Percentiles rank a stretch among this genome's conserved stretches.
Evolutionary conservation across 2,797 vertebrate genomes (phyloP).

Genomic region (Leucoraja ocellata): DNA sequence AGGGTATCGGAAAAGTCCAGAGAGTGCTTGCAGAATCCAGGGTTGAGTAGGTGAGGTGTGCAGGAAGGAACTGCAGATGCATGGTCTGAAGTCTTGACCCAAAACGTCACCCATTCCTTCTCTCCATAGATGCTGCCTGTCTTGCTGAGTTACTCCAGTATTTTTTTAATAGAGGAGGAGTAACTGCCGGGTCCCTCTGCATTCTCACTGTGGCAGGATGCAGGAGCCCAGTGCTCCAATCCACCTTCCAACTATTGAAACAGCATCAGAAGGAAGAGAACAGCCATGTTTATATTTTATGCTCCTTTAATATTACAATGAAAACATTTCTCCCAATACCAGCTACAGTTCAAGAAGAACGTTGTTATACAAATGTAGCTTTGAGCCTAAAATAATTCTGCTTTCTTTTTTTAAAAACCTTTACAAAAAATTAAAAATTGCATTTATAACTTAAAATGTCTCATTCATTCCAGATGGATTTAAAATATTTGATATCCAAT

Average conservation of each 20-base stretch:
- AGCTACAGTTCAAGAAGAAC: background rate
- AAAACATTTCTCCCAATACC: conserved; percentile 24
- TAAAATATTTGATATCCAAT: conserved; percentile 28
- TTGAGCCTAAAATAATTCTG: conserved; percentile 8
- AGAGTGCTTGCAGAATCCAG: background rate
- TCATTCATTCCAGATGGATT: conserved; percentile 7
- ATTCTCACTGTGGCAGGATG: background rate
- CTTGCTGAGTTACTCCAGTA: too few relatives aligned
- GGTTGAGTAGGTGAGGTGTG: background rate
- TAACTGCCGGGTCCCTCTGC: too few relatives aligned
- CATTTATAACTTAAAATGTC: conserved; percentile 10
- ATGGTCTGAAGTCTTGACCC: too few relatives aligned
- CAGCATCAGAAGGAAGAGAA: background rate
- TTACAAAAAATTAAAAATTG: conserved; percentile 25
- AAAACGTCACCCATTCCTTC: too few relatives aligned
- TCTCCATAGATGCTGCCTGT: too few relatives aligned
- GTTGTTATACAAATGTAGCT: background rate
- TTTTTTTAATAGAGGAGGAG: too few relatives aligned
- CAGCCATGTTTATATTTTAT: background rate
- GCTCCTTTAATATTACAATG: conserved; percentile 30
- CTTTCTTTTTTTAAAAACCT: too few relatives aligned
- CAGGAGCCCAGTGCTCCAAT: background rate
- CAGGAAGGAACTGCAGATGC: too few relatives aligned
- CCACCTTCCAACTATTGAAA: background rate
- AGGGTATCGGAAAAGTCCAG: background rate